Evolutionary conservation across 2,113 vertebrate genomes (phyloP), one percentile per base, ranked within the genome.

Genomic region (Setophaga petechia): DNA sequence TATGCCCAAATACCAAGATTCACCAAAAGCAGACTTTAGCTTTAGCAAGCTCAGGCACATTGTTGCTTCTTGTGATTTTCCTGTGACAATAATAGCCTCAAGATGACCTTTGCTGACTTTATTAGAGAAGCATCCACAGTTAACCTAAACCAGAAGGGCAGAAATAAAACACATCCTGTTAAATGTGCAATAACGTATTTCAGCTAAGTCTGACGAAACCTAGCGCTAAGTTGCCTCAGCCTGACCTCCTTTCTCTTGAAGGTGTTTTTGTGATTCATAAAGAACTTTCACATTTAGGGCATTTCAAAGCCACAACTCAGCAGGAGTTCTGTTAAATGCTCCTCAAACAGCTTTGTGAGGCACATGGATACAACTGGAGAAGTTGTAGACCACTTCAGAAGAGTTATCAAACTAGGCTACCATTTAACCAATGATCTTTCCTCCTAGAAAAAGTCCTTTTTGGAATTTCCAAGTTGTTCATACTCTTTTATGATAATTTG

Each of bases 231-330:
- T 85, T 95, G 24, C 49, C 75, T 82, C 81, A 85, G 37, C 39
- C 44, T 93, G 74, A 95, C 84, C 90, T 95, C 73, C 49, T 96
- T 96, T 87, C 52, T 84, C 87, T 33, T 30, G 47, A 80, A 58
- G 30, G 27, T 57, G 46, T 5, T 43, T 92, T 77, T 62, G 69
- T 84, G 92, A 91, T 49, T 95, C 78, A 91, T 80, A 94, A 89
- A 89, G 30, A 67, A 35, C 61, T 81, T 95, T 67, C 84, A 43
- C 59, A 91, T 95, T 94, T 72, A 67, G 54, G 66, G 30, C 44
- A 57, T 89, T 91, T 91, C 84, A 90, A 69, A 94, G 68, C n/a
- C 1, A 1, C 3, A 3, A 7, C 31, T 94, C 54, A 78, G 71
- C 52, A 75, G 69, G 80, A 75, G 30, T 35, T 25, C 7, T 0